Evolutionary conservation across 23 tunicate species (phyloP).

Genomic region (Styela clava): DNA sequence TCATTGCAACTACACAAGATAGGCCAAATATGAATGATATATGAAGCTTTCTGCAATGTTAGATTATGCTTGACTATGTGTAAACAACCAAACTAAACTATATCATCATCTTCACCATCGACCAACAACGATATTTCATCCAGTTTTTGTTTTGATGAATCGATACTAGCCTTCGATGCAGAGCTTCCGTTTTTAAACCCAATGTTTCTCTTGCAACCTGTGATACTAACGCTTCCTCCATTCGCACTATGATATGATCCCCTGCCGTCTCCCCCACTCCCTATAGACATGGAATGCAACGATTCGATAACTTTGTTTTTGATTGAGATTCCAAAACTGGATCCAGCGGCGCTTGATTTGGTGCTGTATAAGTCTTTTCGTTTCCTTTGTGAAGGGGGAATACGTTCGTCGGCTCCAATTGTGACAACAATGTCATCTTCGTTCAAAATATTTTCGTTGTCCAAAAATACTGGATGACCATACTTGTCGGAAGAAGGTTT

Average conservation of each 20-base stretch:
- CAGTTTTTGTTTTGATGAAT: neutral
- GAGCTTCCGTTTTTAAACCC: neutral
- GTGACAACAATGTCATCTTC: conserved; percentile 52
- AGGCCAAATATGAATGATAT: too few relatives aligned
- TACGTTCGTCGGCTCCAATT: conserved; percentile 70
- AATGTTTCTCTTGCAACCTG: neutral
- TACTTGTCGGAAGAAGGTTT: conserved; percentile 51
- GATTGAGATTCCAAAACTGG: conserved; percentile 25
- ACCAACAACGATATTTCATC: conserved; percentile 4
- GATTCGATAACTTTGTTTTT: conserved; percentile 75
- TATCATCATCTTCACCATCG: neutral
- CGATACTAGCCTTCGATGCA: neutral
- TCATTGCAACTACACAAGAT: too few relatives aligned
- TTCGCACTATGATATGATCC: conserved; percentile 19
- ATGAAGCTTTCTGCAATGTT: too few relatives aligned
- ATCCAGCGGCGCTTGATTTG: neutral
- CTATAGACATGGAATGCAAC: conserved; percentile 59
- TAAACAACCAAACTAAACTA: too few relatives aligned
- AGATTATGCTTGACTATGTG: too few relatives aligned
- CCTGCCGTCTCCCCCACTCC: conserved; percentile 26
- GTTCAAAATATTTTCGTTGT: conserved; percentile 46
- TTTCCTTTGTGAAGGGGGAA: conserved; percentile 13
- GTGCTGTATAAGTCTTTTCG: neutral
- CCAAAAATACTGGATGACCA: conserved; percentile 52
- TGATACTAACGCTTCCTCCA: neutral